Percentiles rank a stretch among this genome's conserved stretches.
Conservation (phyloP, 2,888 invertebrate genomes). For the Ferdinandea cuprea region DNA sequence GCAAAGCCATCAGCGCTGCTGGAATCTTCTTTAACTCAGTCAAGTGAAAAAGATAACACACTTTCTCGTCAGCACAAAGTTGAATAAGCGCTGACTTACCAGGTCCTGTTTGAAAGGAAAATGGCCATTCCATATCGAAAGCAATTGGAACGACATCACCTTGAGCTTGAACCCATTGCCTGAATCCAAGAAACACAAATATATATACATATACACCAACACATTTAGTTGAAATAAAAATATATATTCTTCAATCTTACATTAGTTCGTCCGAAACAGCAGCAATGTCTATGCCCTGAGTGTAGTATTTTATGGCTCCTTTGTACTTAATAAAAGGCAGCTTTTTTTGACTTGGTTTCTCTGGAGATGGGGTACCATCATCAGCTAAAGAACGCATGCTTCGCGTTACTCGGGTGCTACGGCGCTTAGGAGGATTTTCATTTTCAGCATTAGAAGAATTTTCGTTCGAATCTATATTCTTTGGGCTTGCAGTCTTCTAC, state of each 20-base stretch:
- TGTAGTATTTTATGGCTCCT: slow-evolving; percentile 81
- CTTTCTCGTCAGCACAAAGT: slow-evolving; percentile 84
- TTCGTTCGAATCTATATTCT: too few species aligned
- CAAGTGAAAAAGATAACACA: slow-evolving; percentile 86
- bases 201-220: too few species aligned
- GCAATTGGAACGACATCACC: slow-evolving; percentile 84
- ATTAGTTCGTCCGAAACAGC: slow-evolving; percentile 83
- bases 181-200: too few species aligned
- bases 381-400: slow-evolving; percentile 78
- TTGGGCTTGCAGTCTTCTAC: too few species aligned
- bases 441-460: slow-evolving; percentile 50
- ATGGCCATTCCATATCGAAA: slow-evolving; percentile 88
- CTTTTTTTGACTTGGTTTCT: slow-evolving; percentile 75
- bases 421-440: slow-evolving; percentile 80
- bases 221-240: slow-evolving; percentile 1
- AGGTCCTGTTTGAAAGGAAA: slow-evolving; percentile 85
- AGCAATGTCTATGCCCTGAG: slow-evolving; percentile 83
- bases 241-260: slow-evolving; percentile 78
- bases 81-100: slow-evolving; percentile 86
- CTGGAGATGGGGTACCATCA: slow-evolving; percentile 76
- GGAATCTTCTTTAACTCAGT: slow-evolving; percentile 85
- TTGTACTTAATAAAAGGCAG: slow-evolving; percentile 79
- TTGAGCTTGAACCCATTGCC: slow-evolving; percentile 81
- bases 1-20: slow-evolving; percentile 84
- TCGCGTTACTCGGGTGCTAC: slow-evolving; percentile 78